Percentiles rank a stretch among this genome's conserved stretches.
These are phyloP conservation scores for Hippocampus guttulatus DNA, from an alignment of 2,113 vertebrate species.

Conservation along the genomic window DNA sequence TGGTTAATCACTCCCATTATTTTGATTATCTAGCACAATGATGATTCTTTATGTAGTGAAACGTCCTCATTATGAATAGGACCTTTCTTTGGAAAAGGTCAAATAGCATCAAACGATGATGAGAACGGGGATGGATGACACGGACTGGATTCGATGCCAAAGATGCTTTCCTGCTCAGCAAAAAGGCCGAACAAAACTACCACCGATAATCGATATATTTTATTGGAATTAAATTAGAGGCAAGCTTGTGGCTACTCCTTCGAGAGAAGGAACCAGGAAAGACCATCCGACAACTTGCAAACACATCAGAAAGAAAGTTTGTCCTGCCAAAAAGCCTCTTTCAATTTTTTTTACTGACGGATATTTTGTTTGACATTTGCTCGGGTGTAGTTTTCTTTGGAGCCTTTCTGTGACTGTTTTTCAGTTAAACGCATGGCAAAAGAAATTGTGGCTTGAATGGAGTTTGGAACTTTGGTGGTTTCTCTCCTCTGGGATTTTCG, in stretches of 20 bases:
- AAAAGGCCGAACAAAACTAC: background rate
- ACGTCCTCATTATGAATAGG: background rate
- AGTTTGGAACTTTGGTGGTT: constrained; percentile 8
- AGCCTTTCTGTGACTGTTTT: background rate
- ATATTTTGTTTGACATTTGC: constrained; percentile 6
- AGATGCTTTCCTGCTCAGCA: constrained; percentile 25
- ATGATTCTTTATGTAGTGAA: background rate
- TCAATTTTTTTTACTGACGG: constrained; percentile 10
- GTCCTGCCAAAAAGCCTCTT: background rate
- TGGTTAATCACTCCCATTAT: background rate
- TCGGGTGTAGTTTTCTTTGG: constrained; percentile 17
- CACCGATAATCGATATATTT: too few relatives aligned
- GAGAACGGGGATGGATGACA: background rate
- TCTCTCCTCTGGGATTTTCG: background rate
- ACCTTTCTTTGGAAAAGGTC: constrained; percentile 15
- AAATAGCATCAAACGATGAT: constrained; percentile 10
- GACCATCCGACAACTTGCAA: background rate
- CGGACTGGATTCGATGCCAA: constrained; percentile 11
- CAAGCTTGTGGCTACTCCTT: background rate
- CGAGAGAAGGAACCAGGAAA: background rate
- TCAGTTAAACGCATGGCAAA: background rate
- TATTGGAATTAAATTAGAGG: constrained; percentile 8
- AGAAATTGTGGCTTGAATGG: constrained; percentile 13
- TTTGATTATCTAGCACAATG: constrained; percentile 7
- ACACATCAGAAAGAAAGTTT: background rate